Percentiles rank a stretch among this genome's conserved stretches.
Conservation (phyloP, 2,888 invertebrate species). For the Eledone cirrhosa region DNA sequence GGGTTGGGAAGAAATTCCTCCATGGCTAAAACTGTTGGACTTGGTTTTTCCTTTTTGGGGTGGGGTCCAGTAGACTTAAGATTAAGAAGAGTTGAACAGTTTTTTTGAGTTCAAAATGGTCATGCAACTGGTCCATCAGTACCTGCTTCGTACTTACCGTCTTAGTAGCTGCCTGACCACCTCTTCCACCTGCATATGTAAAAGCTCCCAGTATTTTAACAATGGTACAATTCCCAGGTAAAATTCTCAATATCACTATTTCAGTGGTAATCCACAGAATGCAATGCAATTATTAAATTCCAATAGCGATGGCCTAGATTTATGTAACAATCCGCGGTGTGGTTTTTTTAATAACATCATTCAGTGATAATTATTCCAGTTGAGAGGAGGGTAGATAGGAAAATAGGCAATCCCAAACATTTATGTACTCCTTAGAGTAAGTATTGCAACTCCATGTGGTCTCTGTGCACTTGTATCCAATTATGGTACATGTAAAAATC, state of each 20-base stretch:
- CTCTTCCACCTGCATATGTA: conserved; percentile 25
- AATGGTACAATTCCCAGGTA: conserved; percentile 25
- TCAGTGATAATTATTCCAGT: background rate
- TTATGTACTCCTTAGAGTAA: conserved; percentile 20
- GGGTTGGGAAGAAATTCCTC: no score
- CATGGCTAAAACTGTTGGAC: background rate
- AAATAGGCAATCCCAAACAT: background rate
- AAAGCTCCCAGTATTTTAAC: conserved; percentile 16
- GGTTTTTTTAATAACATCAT: background rate
- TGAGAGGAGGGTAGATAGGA: background rate
- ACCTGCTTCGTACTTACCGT: conserved; percentile 28
- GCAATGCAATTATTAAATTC: conserved; percentile 26
- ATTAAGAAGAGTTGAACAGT: conserved; percentile 12
- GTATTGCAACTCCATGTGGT: background rate
- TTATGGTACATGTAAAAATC: conserved; percentile 7
- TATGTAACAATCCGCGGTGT: conserved; percentile 21
- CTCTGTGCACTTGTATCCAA: background rate
- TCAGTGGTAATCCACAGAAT: conserved; percentile 19
- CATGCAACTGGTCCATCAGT: conserved; percentile 27
- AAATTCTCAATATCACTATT: conserved; percentile 20
- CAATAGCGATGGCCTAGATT: conserved; percentile 15
- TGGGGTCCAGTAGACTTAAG: conserved; percentile 26
- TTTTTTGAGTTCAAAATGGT: conserved; percentile 20
- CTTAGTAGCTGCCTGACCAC: background rate
- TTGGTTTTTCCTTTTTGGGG: background rate